phyloP scores from a whole-genome alignment of 2,888 invertebrate genomes.

The Gonocerus acuteangulatus region DNA sequence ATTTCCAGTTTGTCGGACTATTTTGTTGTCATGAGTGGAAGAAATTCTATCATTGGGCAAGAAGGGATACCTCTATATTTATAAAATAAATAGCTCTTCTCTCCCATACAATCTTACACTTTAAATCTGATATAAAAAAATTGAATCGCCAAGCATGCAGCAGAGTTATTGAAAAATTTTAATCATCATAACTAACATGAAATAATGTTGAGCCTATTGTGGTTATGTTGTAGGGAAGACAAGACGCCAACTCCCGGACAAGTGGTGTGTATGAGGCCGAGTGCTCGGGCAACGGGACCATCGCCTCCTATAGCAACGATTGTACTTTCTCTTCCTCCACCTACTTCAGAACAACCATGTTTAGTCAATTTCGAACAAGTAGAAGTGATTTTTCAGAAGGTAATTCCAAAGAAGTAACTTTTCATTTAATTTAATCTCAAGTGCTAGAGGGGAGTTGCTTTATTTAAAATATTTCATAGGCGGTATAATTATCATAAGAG shows the following conservation, averaged over 20 bases:
- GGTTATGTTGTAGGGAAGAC: not conserved
- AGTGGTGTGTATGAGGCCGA: constrained; percentile 63
- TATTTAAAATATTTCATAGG: not conserved
- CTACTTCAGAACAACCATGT: constrained; percentile 51
- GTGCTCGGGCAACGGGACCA: constrained; percentile 44
- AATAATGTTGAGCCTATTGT: too few relatives aligned
- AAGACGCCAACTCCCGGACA: constrained; percentile 48
- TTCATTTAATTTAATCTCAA: not conserved
- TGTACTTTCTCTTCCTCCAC: constrained; percentile 72
- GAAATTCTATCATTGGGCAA: too few relatives aligned
- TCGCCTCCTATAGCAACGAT: constrained; percentile 70
- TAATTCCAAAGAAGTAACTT: constrained; percentile 39
- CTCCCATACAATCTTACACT: too few relatives aligned
- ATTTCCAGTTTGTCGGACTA: too few relatives aligned
- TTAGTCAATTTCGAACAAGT: constrained; percentile 71
- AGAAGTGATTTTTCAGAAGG: constrained; percentile 64
- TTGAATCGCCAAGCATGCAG: too few relatives aligned
- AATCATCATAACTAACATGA: too few relatives aligned
- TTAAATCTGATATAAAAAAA: too few relatives aligned
- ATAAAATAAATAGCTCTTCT: too few relatives aligned
- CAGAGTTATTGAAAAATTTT: too few relatives aligned
- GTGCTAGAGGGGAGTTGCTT: not conserved
- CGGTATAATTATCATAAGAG: not conserved
- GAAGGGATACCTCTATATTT: too few relatives aligned
- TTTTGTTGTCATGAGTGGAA: too few relatives aligned